These are phyloP conservation scores for Brachionus angularis DNA, from an alignment of 1,140 invertebrate genomes.

Conservation along the genomic window DNA sequence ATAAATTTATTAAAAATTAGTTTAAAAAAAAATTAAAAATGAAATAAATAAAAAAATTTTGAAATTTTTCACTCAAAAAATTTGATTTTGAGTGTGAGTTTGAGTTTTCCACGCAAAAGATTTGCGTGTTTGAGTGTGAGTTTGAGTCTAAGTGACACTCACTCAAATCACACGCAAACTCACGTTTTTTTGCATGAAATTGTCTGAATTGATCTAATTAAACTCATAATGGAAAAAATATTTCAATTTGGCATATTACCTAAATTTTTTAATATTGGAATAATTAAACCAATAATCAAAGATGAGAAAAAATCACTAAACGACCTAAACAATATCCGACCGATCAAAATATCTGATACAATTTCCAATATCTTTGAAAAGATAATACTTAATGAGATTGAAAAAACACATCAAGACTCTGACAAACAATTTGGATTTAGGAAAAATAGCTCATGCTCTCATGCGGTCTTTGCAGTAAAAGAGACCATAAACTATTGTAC, in stretches of 20 bases:
- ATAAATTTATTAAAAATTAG: too few relatives aligned
- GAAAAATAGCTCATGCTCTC: neutral
- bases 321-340: slow-evolving; percentile 8
- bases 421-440: neutral
- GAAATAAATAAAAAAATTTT: too few relatives aligned
- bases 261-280: slow-evolving; percentile 16
- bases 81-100: too few relatives aligned
- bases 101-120: too few relatives aligned
- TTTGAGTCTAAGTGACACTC: too few relatives aligned
- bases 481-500: neutral
- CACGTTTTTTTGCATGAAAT: too few relatives aligned
- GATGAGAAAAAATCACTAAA: neutral
- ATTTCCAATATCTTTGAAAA: slow-evolving; percentile 24
- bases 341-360: neutral
- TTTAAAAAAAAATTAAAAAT: too few relatives aligned
- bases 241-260: neutral
- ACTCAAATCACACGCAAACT: too few relatives aligned
- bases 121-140: too few relatives aligned
- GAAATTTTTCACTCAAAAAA: too few relatives aligned
- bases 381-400: neutral
- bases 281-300: neutral
- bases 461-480: neutral
- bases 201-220: too few relatives aligned
- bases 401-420: neutral
- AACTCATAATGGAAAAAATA: slow-evolving; percentile 1